Percentiles rank a stretch among this genome's conserved stretches.
Evolutionary conservation across 2,113 vertebrate genomes (phyloP).

Genomic region (Calyptomena viridis): DNA sequence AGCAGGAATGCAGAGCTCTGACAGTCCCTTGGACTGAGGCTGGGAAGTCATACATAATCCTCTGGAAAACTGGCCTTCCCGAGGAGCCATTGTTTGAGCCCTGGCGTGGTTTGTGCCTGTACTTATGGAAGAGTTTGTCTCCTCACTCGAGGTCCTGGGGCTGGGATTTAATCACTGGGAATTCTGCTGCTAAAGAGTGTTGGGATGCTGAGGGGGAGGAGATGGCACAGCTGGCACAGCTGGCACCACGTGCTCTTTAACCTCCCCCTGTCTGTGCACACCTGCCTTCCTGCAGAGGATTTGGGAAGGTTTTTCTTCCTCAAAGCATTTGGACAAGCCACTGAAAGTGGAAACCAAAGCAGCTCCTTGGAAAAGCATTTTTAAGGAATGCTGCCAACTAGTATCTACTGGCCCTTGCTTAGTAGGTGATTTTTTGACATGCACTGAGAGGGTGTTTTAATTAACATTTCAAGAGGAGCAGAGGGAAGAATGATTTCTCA

Average conservation of each 20-base stretch:
- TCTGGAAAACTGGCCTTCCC: neutral
- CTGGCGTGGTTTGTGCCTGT: neutral
- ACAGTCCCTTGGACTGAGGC: conserved; percentile 22
- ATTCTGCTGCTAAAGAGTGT: neutral
- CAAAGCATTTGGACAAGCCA: neutral
- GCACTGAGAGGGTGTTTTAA: conserved; percentile 7
- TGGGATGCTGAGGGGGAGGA: neutral
- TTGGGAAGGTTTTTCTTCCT: neutral
- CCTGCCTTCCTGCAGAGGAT: neutral
- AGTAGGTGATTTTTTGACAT: conserved; percentile 6
- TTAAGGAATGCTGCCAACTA: conserved; percentile 57
- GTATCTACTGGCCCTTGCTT: conserved; percentile 44
- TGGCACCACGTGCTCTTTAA: neutral
- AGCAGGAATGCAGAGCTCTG: conserved; percentile 26
- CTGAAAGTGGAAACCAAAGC: neutral
- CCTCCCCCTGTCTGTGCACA: rapidly evolving
- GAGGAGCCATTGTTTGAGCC: conserved; percentile 32
- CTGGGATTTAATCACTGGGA: neutral
- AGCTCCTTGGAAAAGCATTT: neutral
- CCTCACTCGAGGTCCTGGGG: neutral
- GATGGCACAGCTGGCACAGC: neutral
- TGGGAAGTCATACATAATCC: conserved; percentile 58
- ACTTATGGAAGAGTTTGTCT: neutral
- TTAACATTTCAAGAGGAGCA: neutral
- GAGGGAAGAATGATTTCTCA: conserved; percentile 4